Percentiles rank a stretch among this genome's conserved stretches.
Evolutionary conservation across 2,797 vertebrate species (phyloP).

Genomic region (Podarcis lilfordi): DNA sequence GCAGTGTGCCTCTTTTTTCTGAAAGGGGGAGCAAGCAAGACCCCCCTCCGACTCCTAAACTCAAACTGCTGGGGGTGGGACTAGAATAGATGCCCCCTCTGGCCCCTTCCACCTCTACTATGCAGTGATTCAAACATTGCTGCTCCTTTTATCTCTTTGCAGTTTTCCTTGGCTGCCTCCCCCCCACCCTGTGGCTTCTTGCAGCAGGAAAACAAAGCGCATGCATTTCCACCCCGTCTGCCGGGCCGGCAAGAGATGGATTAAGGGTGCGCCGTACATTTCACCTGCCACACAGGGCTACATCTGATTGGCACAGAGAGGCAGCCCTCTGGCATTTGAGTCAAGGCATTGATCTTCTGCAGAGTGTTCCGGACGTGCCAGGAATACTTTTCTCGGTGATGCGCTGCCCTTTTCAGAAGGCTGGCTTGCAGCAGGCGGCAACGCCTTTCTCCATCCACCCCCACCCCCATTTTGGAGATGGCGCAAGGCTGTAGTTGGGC

Average conservation of each 20-base stretch:
- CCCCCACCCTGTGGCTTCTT: background rate
- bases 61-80: no score
- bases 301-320: background rate
- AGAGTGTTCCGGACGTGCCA: background rate
- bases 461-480: background rate
- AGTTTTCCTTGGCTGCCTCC: background rate
- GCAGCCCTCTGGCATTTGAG: background rate
- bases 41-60: no score
- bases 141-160: background rate
- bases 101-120: no score
- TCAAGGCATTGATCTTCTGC: background rate
- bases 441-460: accelerated
- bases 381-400: background rate
- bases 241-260: background rate
- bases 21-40: no score
- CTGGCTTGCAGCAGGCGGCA: no score
- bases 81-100: no score
- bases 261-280: no score
- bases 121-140: no score
- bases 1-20: no score
- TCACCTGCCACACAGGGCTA: background rate
- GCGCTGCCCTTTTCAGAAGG: background rate
- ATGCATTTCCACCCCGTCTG: background rate
- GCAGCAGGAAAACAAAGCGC: no score
- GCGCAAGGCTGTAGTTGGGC: background rate